Percentiles rank a stretch among this genome's conserved stretches.
Conservation (phyloP, 2,888 invertebrate genomes). For the Amphipyra berbera region DNA sequence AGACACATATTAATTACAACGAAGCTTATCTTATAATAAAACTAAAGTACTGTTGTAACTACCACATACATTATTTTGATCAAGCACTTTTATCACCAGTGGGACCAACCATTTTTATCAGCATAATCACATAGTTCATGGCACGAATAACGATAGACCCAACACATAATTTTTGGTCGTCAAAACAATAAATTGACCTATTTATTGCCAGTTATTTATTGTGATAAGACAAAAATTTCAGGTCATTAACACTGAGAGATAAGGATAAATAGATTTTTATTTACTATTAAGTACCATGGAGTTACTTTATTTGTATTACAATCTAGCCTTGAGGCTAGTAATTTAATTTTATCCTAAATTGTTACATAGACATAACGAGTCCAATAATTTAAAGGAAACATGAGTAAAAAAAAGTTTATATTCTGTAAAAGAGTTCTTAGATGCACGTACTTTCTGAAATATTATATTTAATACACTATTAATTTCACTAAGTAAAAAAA, state of each 20-base stretch:
- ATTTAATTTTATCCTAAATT: no score
- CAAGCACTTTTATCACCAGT: slow-evolving; percentile 49
- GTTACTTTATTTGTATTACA: no score
- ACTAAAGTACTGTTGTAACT: slow-evolving; percentile 54
- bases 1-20: slow-evolving; percentile 58
- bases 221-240: slow-evolving; percentile 80
- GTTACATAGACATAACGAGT: no score
- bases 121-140: slow-evolving; percentile 72
- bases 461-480: no score
- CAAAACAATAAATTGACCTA: slow-evolving; percentile 83
- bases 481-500: no score
- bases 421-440: no score
- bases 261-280: slow-evolving; percentile 46
- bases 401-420: no score
- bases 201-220: slow-evolving; percentile 80
- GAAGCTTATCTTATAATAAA: slow-evolving; percentile 55
- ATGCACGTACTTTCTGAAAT: no score
- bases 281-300: not conserved
- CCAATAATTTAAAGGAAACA: no score
- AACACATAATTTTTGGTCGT: slow-evolving; percentile 74
- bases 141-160: slow-evolving; percentile 61
- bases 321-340: no score
- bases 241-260: slow-evolving; percentile 82
- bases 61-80: slow-evolving; percentile 55
- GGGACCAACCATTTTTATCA: slow-evolving; percentile 48